phyloP scores from a whole-genome alignment of 2,113 vertebrate species.

The Rhadina sibilatrix region DNA sequence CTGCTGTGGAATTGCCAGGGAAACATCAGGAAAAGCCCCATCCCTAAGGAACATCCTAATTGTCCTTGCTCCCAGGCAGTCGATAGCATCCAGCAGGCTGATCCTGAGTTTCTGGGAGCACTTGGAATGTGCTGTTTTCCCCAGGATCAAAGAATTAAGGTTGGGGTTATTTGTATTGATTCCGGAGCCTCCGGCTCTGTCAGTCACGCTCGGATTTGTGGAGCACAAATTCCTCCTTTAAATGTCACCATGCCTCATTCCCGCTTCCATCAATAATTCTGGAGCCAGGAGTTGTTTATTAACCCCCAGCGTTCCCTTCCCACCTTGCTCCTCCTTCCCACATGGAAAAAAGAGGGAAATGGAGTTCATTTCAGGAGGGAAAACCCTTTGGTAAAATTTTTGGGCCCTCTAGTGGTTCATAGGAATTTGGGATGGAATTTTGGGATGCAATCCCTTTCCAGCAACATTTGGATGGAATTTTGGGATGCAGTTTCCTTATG shows the following conservation, averaged over 20 bases:
- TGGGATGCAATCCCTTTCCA: accelerated
- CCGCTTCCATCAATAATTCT: slow-evolving; percentile 87
- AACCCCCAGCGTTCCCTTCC: slow-evolving; percentile 59
- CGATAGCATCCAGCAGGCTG: slow-evolving; percentile 81
- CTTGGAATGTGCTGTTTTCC: slow-evolving; percentile 91
- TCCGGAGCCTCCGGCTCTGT: slow-evolving; percentile 90
- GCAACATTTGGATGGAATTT: not conserved
- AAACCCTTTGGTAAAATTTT: not conserved
- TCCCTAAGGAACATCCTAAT: slow-evolving; percentile 74
- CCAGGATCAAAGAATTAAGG: slow-evolving; percentile 98
- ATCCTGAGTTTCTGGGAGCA: slow-evolving; percentile 73
- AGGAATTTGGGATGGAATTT: not conserved
- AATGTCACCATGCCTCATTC: slow-evolving; percentile 98
- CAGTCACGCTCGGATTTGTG: slow-evolving; percentile 94
- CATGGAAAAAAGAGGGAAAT: not conserved
- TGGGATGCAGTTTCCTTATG: too few species aligned
- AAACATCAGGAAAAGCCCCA: not conserved
- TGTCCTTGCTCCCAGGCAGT: slow-evolving; percentile 84
- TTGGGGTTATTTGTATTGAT: slow-evolving; percentile 99
- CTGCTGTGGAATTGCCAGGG: not conserved
- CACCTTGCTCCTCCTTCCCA: not conserved
- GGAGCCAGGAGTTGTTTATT: slow-evolving; percentile 75
- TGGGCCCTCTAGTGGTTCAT: slow-evolving; percentile 65
- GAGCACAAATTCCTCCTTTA: slow-evolving; percentile 98
- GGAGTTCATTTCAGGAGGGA: not conserved